These are phyloP conservation scores for Priocnemis perturbator DNA, from an alignment of 2,888 invertebrate species.

Conservation along the genomic window DNA sequence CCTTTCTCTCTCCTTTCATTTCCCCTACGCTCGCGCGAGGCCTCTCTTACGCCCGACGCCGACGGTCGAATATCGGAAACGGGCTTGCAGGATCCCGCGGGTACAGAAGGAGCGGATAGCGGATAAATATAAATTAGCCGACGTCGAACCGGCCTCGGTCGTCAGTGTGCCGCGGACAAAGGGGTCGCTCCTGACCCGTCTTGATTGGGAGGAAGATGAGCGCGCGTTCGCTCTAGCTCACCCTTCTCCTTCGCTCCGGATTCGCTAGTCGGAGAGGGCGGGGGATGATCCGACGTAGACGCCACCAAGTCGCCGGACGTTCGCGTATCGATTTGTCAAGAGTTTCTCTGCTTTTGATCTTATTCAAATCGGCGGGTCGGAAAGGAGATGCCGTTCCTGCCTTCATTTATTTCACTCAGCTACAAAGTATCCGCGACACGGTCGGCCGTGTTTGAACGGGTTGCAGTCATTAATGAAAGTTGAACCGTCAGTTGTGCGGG, in stretches of 20 bases:
- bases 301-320: too few species aligned
- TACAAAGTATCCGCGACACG: constrained; percentile 6
- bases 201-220: background rate
- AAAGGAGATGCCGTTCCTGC: too few species aligned
- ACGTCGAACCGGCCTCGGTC: constrained; percentile 11
- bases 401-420: background rate
- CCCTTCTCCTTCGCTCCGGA: too few species aligned
- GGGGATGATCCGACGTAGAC: too few species aligned
- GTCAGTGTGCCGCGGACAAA: background rate
- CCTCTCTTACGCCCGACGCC: constrained; percentile 13
- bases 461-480: constrained; percentile 9
- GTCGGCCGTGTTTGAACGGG: constrained; percentile 3
- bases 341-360: too few species aligned
- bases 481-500: background rate
- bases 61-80: constrained; percentile 55
- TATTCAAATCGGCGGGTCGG: too few species aligned
- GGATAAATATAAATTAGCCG: constrained; percentile 63
- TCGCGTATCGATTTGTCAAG: too few species aligned
- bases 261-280: too few species aligned
- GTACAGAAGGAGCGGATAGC: constrained; percentile 51
- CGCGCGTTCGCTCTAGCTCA: constrained; percentile 21
- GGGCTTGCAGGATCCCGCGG: constrained; percentile 45
- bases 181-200: background rate
- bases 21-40: constrained; percentile 14
- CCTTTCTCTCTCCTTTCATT: constrained; percentile 46